Evolutionary conservation across 64 coral and sea anemone species (phyloP), one percentile per base, ranked within the genome.

Genomic region (Pocillopora damicornis): DNA sequence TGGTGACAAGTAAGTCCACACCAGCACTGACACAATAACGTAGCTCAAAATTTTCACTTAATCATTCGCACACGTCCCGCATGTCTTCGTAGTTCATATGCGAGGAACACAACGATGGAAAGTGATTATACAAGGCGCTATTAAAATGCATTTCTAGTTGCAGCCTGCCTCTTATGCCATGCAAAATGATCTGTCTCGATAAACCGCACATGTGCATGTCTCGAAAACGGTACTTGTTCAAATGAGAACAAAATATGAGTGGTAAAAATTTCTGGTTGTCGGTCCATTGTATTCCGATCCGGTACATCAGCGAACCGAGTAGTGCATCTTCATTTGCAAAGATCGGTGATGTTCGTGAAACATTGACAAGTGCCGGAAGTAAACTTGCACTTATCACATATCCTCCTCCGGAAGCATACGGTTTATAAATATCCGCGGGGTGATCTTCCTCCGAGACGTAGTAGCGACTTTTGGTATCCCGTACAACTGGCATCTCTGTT

Each of bases 111-210:
- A 93, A 23, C 0, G 87, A 76, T 36, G 80, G 76, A 37, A 84
- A 13, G 62, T n/a, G 58, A 15, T 74, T 89, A 45, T 89, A 66
- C 15, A 89, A 1, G 2, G 61, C 75, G n/a, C 89, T 76, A 56
- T 89, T 77, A 9, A 85, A 89, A 69, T 93, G 80, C 75, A 93
- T 89, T 59, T 74, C 63, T 23, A 93, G 75, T 60, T 93, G 92
- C 30, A 51, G 59, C 1, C 71, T 4, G 10, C 6, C 64, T 68
- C 15, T 11, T 37, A 93, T 16, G 9, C 92, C 92, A 75, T 93
- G 92, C 71, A 93, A 35, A 14, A 93, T 71, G 34, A 93, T 78
- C 61, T 88, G 87, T 62, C 81, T 82, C 35, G 89, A 69, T 26
- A 93, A 86, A 14, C 77, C 61, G 63, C 87, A 93, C 60, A 89